Percentiles rank a stretch among this genome's conserved stretches.
Conservation (phyloP, 2,113 vertebrate species). For the Proterorhinus semilunaris region DNA sequence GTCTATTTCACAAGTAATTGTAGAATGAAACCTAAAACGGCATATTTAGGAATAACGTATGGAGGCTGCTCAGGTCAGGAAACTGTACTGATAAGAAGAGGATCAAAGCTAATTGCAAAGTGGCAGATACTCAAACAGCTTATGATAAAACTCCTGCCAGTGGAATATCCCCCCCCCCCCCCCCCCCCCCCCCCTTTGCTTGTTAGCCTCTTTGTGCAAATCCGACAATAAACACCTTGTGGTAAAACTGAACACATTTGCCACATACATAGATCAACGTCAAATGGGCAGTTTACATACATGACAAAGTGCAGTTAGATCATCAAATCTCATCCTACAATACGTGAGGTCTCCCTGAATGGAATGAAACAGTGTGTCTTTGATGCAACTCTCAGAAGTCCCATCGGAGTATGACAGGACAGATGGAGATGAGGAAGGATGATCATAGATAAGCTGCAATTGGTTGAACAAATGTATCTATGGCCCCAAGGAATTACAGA, state of each 20-base stretch:
- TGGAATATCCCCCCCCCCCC: too few relatives aligned
- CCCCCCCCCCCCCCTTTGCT: too few relatives aligned
- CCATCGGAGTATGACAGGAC: background rate
- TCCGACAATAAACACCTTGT: background rate
- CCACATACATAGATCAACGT: background rate
- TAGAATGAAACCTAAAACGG: too few relatives aligned
- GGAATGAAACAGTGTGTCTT: background rate
- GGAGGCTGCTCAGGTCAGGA: too few relatives aligned
- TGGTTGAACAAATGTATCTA: background rate
- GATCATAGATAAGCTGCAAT: constrained; percentile 1
- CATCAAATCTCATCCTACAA: background rate
- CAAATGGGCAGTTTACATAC: background rate
- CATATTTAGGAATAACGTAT: too few relatives aligned
- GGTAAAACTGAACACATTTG: background rate
- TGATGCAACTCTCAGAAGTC: background rate
- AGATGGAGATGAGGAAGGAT: constrained; percentile 8
- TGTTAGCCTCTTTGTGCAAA: too few relatives aligned
- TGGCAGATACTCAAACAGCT: too few relatives aligned
- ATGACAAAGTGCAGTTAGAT: background rate
- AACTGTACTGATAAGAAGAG: too few relatives aligned
- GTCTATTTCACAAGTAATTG: too few relatives aligned
- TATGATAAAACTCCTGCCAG: too few relatives aligned
- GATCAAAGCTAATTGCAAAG: too few relatives aligned
- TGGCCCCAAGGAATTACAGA: constrained; percentile 12
- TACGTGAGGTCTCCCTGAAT: background rate